A percentile compares a stretch with the other conserved stretches of the same genome.
phyloP scores from a whole-genome alignment of 1,140 invertebrate genomes.

The Mycetomoellerius zeteki region DNA sequence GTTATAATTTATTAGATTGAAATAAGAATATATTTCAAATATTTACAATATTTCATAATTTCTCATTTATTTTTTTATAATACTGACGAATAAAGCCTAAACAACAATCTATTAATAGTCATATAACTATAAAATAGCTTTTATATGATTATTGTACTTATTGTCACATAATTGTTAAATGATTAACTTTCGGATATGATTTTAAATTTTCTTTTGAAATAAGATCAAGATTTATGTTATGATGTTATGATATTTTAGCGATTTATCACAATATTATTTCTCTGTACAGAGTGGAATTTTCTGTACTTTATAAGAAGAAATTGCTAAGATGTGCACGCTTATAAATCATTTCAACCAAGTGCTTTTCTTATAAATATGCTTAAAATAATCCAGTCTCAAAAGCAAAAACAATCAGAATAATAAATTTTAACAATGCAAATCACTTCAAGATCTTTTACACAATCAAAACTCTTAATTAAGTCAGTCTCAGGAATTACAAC shows the following conservation, averaged over 20 bases:
- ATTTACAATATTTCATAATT: no score
- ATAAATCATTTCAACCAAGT: slow-evolving; percentile 11
- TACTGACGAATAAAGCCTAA: neutral
- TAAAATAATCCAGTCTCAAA: neutral
- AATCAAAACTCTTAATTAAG: neutral
- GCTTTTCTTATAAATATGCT: neutral
- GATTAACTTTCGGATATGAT: slow-evolving; percentile 56
- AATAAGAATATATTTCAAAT: neutral
- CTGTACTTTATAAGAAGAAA: slow-evolving; percentile 29
- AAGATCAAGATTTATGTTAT: slow-evolving; percentile 68
- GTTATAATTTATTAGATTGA: neutral
- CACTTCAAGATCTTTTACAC: neutral
- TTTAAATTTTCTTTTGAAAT: slow-evolving; percentile 47
- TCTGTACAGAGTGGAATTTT: slow-evolving; percentile 63
- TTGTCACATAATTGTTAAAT: slow-evolving; percentile 6
- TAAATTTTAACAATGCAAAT: neutral
- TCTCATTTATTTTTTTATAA: neutral
- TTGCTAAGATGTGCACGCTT: slow-evolving; percentile 42
- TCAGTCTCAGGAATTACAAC: neutral
- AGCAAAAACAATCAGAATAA: neutral
- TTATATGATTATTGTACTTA: slow-evolving; percentile 52
- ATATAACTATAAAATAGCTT: neutral
- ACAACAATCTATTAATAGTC: slow-evolving; percentile 5
- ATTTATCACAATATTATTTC: slow-evolving; percentile 63
- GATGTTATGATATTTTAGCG: slow-evolving; percentile 53